These are phyloP conservation scores for Ibidorhyncha struthersii DNA, from an alignment of 2,113 vertebrate genomes.

Conservation along the genomic window DNA sequence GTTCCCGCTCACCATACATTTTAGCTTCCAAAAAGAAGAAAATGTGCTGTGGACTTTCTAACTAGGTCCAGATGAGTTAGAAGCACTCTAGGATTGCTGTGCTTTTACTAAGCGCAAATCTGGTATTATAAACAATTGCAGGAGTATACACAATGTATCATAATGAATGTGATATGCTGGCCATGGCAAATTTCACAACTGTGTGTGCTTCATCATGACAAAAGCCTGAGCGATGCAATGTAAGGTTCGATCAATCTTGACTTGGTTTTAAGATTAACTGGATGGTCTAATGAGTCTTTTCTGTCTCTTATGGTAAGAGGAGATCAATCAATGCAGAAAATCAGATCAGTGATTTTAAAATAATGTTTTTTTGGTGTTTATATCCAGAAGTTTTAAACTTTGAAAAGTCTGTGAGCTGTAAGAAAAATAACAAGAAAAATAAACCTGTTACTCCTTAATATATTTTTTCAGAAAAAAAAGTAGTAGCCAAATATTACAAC, in stretches of 20 bases:
- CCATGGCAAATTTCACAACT: constrained; percentile 7
- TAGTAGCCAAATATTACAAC: background rate
- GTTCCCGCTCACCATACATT: rapidly evolving
- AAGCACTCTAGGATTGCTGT: background rate
- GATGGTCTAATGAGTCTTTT: background rate
- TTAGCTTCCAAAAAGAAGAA: background rate
- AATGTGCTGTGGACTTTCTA: background rate
- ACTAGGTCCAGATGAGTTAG: background rate
- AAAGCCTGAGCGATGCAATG: background rate
- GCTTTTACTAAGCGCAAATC: background rate
- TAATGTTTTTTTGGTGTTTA: constrained; percentile 29
- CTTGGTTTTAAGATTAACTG: background rate
- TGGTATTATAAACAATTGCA: background rate
- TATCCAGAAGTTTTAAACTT: constrained; percentile 48
- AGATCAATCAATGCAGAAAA: constrained; percentile 74
- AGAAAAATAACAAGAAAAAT: background rate
- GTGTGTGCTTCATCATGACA: background rate
- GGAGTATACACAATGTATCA: background rate
- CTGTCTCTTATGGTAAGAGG: background rate
- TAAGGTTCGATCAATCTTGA: background rate
- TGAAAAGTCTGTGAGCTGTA: background rate
- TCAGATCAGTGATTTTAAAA: constrained; percentile 65
- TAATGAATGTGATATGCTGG: background rate
- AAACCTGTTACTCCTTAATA: background rate
- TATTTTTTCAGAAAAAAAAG: background rate